Conservation (phyloP, 2,888 invertebrate species). For the Synergus laeviventris region DNA sequence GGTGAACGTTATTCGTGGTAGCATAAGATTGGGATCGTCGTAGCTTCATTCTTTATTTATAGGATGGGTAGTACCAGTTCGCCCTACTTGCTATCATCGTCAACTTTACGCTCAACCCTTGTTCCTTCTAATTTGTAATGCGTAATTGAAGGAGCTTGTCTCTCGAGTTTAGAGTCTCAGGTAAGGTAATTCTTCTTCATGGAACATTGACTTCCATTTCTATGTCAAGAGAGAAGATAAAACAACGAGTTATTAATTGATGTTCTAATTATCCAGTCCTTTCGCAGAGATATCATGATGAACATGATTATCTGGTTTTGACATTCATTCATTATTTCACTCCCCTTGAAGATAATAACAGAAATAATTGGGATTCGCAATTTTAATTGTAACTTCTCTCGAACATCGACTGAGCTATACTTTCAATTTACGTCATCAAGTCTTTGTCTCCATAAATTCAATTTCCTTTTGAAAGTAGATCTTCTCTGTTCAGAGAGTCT, state of each 20-base stretch:
- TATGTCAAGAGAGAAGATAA: neutral
- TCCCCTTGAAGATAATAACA: neutral
- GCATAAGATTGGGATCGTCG: slow-evolving; percentile 37
- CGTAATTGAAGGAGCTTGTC: slow-evolving; percentile 21
- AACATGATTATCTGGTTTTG: no score
- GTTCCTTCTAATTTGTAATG: slow-evolving; percentile 8
- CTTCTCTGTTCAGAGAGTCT: slow-evolving; percentile 1
- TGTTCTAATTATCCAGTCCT: no score
- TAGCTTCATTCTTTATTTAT: slow-evolving; percentile 36
- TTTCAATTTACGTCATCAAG: slow-evolving; percentile 10
- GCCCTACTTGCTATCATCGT: slow-evolving; percentile 10
- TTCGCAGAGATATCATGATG: no score
- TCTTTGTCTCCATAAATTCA: slow-evolving; percentile 3
- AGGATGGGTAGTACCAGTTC: slow-evolving; percentile 13
- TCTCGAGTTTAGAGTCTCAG: neutral
- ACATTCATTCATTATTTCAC: no score
- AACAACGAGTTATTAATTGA: neutral
- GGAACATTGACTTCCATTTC: neutral
- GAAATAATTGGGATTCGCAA: neutral
- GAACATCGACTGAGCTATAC: slow-evolving; percentile 13
- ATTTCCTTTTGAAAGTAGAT: slow-evolving; percentile 18
- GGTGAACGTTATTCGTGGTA: slow-evolving; percentile 20
- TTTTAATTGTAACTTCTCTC: neutral
- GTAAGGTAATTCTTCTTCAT: neutral
- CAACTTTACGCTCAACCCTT: slow-evolving; percentile 16